A percentile compares a stretch with the other conserved stretches of the same genome.
Evolutionary conservation across 2,113 vertebrate species (phyloP).

Genomic region (Sakesphorus luctuosus): DNA sequence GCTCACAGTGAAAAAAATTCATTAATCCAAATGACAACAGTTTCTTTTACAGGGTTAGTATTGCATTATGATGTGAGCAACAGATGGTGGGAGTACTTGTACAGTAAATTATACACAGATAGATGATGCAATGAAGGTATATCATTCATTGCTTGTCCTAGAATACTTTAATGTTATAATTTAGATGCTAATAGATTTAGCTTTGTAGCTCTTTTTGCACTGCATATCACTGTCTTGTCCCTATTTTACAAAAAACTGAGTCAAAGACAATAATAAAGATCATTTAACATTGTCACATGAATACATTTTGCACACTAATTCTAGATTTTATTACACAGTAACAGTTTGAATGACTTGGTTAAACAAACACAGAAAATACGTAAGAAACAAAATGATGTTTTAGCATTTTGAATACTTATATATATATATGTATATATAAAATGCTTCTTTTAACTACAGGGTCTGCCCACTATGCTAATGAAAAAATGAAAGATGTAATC

Average conservation of each 20-base stretch:
- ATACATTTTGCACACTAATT: background rate
- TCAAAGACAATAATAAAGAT: background rate
- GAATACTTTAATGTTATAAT: background rate
- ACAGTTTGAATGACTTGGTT: background rate
- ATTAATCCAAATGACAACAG: background rate
- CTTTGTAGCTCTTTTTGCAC: background rate
- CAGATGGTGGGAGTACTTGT: background rate
- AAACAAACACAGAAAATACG: background rate
- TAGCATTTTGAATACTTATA: background rate
- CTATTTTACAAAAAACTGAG: background rate
- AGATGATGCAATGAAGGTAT: background rate
- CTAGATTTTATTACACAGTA: background rate
- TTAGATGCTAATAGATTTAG: background rate
- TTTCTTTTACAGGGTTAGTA: background rate
- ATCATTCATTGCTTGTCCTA: background rate
- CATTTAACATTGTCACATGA: background rate
- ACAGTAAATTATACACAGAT: background rate
- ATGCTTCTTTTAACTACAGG: background rate
- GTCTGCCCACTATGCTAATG: background rate
- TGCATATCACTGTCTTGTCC: background rate
- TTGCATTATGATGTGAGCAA: background rate
- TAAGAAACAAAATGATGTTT: background rate
- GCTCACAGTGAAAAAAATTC: background rate
- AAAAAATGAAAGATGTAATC: background rate
- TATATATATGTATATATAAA: background rate